Evolutionary conservation across 1,140 invertebrate species (phyloP).

Genomic region (Cherax quadricarinatus): DNA sequence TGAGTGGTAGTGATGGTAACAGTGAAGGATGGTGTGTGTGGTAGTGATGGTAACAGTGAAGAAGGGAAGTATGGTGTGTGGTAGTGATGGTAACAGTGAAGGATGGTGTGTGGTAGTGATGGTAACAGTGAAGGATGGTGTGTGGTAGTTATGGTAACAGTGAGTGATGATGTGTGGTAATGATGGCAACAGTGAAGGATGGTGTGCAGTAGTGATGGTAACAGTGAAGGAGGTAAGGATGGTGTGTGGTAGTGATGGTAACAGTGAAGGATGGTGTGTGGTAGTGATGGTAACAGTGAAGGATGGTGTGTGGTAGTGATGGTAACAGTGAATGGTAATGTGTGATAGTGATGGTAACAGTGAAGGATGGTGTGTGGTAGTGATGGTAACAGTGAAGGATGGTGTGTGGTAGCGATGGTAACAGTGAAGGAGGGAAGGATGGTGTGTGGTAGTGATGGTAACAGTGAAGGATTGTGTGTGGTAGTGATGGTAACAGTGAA

Average conservation of each 20-base stretch:
- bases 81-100: not conserved
- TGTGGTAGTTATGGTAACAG: not conserved
- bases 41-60: not conserved
- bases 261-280: conserved; percentile 1
- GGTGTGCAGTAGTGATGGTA: too few relatives aligned
- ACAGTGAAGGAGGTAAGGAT: not conserved
- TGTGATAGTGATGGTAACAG: too few relatives aligned
- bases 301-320: too few relatives aligned
- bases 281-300: not conserved
- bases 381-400: conserved; percentile 8
- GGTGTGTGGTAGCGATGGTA: not conserved
- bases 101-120: not conserved
- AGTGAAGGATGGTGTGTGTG: not conserved
- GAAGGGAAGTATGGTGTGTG: too few relatives aligned
- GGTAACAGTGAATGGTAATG: not conserved
- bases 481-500: too few relatives aligned
- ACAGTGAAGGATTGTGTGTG: not conserved
- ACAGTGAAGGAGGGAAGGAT: not conserved
- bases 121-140: not conserved
- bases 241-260: not conserved
- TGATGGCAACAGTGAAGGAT: not conserved
- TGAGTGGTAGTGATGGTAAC: not conserved
- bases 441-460: too few relatives aligned
- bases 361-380: not conserved
- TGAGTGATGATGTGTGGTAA: too few relatives aligned